These are phyloP conservation scores for Zaprionus bogoriensis DNA, from an alignment of 2,888 invertebrate species.

Conservation along the genomic window DNA sequence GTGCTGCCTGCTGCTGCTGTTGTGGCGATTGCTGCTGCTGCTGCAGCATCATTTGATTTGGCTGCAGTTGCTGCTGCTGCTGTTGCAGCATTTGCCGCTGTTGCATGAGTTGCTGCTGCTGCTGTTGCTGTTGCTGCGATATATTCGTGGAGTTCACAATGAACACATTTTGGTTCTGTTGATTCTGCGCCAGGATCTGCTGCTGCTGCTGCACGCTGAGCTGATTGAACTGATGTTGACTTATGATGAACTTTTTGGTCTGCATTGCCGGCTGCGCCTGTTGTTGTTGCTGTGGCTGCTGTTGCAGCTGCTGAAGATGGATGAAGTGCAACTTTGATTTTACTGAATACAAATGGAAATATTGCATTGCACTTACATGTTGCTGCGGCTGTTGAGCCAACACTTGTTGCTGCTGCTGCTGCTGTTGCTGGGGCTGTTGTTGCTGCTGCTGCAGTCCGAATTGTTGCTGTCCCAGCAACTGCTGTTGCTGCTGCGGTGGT, in stretches of 20 bases:
- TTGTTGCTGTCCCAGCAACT: constrained; percentile 43
- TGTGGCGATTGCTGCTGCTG: constrained; percentile 66
- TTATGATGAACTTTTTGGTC: constrained; percentile 83
- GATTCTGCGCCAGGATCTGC: constrained; percentile 82
- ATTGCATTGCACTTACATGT: constrained; percentile 30
- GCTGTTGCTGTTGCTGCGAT: constrained; percentile 74
- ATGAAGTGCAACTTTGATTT: constrained; percentile 8
- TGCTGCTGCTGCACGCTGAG: constrained; percentile 85
- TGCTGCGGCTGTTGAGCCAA: constrained; percentile 55
- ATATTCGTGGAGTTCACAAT: constrained; percentile 81
- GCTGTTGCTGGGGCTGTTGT: constrained; percentile 37
- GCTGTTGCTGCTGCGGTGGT: constrained; percentile 53
- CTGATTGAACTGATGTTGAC: constrained; percentile 86
- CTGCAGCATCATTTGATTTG: constrained; percentile 56
- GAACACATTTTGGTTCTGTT: constrained; percentile 83
- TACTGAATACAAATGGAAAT: neutral
- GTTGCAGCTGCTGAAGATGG: constrained; percentile 55
- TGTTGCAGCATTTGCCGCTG: constrained; percentile 61
- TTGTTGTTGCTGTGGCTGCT: constrained; percentile 50
- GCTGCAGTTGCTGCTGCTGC: constrained; percentile 66
- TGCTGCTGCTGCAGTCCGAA: constrained; percentile 47
- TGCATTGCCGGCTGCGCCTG: constrained; percentile 66
- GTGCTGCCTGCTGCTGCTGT: constrained; percentile 68
- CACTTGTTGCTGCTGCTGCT: constrained; percentile 51
- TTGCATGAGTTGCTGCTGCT: constrained; percentile 71